Percentiles rank a stretch among this genome's conserved stretches.
These are phyloP conservation scores for Rhagoletis pomonella DNA, from an alignment of 1,140 invertebrate genomes.

Conservation along the genomic window DNA sequence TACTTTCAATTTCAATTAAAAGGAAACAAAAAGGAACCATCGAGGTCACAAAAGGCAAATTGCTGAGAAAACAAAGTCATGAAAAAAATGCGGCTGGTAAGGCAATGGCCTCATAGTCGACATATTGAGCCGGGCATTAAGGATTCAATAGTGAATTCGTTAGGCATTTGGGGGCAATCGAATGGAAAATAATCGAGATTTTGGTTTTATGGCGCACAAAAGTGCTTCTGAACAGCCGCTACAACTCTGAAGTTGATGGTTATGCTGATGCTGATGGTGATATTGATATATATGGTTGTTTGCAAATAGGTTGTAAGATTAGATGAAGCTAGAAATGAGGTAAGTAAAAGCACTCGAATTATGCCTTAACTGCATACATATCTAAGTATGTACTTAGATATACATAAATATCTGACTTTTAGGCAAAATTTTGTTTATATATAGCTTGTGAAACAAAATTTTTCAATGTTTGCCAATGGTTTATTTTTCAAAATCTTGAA, in stretches of 20 bases:
- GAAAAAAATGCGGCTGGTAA: background rate
- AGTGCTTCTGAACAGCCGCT: background rate
- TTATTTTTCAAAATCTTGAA: no score
- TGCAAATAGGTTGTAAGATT: no score
- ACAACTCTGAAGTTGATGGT: background rate
- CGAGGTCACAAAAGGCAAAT: background rate
- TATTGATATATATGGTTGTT: background rate
- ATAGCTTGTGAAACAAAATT: no score
- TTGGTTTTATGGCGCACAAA: conserved; percentile 5
- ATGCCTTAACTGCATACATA: no score
- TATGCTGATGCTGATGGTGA: background rate
- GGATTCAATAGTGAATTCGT: conserved; percentile 5
- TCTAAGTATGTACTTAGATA: no score
- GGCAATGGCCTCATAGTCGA: background rate
- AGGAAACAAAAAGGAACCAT: background rate
- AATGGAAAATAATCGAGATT: conserved; percentile 10
- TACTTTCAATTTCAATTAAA: background rate
- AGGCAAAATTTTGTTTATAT: no score
- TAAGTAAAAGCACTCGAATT: no score
- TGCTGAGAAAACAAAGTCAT: background rate
- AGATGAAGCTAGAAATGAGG: no score
- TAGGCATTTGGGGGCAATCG: conserved; percentile 1
- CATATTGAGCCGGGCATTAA: background rate
- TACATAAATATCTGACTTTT: no score
- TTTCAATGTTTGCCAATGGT: no score